A percentile compares a stretch with the other conserved stretches of the same genome.
Conservation (phyloP, 2,797 vertebrate species). For the Loriculus beryllinus region DNA sequence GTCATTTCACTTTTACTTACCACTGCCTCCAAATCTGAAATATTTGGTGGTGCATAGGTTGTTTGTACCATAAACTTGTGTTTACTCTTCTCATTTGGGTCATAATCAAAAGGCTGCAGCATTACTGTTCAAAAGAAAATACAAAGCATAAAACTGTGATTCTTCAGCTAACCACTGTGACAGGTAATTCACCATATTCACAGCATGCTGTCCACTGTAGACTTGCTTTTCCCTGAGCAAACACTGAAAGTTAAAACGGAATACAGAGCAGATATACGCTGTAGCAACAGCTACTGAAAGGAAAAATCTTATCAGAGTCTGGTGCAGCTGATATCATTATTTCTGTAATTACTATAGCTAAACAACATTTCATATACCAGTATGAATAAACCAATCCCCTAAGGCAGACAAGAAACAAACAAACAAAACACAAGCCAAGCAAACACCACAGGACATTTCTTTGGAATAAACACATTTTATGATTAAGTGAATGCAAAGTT, state of each 20-base stretch:
- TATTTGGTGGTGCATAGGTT: constrained; percentile 90
- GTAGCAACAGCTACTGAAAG: neutral
- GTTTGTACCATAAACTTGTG: constrained; percentile 99
- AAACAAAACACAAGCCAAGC: neutral
- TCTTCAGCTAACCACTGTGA: neutral
- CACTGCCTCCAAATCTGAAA: constrained; percentile 94
- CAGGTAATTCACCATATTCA: neutral
- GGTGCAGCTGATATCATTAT: neutral
- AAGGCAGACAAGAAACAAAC: neutral
- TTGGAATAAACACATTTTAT: neutral
- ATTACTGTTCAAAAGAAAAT: constrained; percentile 84
- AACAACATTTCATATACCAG: neutral
- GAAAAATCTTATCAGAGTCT: neutral
- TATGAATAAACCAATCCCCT: neutral
- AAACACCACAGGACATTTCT: neutral
- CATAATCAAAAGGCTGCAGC: constrained; percentile 98
- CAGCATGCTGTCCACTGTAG: neutral
- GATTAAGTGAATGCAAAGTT: neutral
- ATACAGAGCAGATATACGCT: neutral
- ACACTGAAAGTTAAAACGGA: neutral
- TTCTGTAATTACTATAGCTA: neutral
- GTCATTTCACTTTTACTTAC: constrained; percentile 76
- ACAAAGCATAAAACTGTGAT: neutral
- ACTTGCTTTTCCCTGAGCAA: neutral
- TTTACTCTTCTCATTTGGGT: constrained; percentile 99